Evolutionary conservation across 30 jellyfish, hydroid and myxozoan species (phyloP), one percentile per base, ranked within the genome.

Genomic region (Clytia hemisphaerica): DNA sequence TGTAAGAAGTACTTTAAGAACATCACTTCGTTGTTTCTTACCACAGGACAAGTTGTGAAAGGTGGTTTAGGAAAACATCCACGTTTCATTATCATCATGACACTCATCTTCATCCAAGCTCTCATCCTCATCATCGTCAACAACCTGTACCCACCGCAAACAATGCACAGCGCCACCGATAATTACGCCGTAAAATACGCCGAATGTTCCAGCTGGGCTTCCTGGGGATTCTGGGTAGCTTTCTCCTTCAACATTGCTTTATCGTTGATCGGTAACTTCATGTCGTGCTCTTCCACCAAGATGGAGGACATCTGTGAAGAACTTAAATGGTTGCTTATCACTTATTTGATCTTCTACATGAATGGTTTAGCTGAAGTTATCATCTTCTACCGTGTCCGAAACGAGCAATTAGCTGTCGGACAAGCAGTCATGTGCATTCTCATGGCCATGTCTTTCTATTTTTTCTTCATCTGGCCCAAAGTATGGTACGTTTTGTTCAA

Each of bases 131-230:
- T 62, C 12, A 66, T 70, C 24, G 95, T 92, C 6, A 45, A 76
- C 36, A 49, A 45, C 9, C 31, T 45, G 27, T 32, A 74, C 28
- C 34, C 90, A 2, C 61, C 94, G 0, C 26, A 66, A 4, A 72
- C 69, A 30, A 59, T 30, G 35, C 64, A 35, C 38, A 37, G 42
- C 32, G 86, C 67, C 22, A 89, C 98, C 7, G 78, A 69, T 16
- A 75, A 78, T 4, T 89, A 95, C 95, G 75, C 81, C 67, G 67
- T 80, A 44, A 81, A 61, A 64, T 89, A 82, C 42, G 76, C 80
- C 36, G 90, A 80, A 59, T 89, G 98, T 58, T 74, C 89, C 2
- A 83, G 63, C 60, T 87, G 75, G 71, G 63, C 74, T 22, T 80
- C 78, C 61, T 76, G 50, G 26, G 84, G 75, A 5, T 82, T 82